Percentiles rank a stretch among this genome's conserved stretches.
phyloP scores from a whole-genome alignment of 30 jellyfish, hydroid and myxozoan genomes.

The Mastigias papua region DNA sequence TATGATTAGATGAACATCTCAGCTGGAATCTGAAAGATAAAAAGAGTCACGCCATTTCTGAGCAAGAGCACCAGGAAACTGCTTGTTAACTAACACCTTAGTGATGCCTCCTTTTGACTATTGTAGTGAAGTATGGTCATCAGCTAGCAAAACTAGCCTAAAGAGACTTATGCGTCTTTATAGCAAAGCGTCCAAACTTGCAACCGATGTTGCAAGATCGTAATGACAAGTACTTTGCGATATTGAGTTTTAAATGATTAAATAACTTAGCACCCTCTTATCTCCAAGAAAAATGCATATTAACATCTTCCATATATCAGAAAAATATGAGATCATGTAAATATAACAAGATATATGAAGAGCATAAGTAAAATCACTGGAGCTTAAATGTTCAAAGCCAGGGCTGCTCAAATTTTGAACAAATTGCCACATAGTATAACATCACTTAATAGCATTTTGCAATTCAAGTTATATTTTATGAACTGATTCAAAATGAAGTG shows the following conservation, averaged over 20 bases:
- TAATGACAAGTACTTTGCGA: neutral
- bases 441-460: conserved; percentile 11
- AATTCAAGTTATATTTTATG: too few relatives aligned
- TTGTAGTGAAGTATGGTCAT: conserved; percentile 56
- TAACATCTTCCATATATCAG: conserved; percentile 6
- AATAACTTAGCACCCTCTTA: conserved; percentile 15
- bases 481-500: too few relatives aligned
- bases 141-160: conserved; percentile 47
- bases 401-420: conserved; percentile 15
- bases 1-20: too few relatives aligned
- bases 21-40: too few relatives aligned
- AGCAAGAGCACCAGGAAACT: conserved; percentile 1
- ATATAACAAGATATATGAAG: conserved; percentile 3
- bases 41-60: conserved; percentile 25
- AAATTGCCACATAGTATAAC: conserved; percentile 7
- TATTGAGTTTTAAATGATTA: conserved; percentile 2
- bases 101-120: conserved; percentile 43
- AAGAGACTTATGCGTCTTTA: conserved; percentile 16
- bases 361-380: conserved; percentile 27
- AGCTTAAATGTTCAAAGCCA: conserved; percentile 22
- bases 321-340: conserved; percentile 20
- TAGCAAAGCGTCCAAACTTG: conserved; percentile 12
- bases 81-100: conserved; percentile 23
- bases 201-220: conserved; percentile 4
- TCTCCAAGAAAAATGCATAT: conserved; percentile 3